A percentile compares a stretch with the other conserved stretches of the same genome.
These are phyloP conservation scores for Acanthosoma haemorrhoidale DNA, from an alignment of 2,888 invertebrate genomes.

Conservation along the genomic window DNA sequence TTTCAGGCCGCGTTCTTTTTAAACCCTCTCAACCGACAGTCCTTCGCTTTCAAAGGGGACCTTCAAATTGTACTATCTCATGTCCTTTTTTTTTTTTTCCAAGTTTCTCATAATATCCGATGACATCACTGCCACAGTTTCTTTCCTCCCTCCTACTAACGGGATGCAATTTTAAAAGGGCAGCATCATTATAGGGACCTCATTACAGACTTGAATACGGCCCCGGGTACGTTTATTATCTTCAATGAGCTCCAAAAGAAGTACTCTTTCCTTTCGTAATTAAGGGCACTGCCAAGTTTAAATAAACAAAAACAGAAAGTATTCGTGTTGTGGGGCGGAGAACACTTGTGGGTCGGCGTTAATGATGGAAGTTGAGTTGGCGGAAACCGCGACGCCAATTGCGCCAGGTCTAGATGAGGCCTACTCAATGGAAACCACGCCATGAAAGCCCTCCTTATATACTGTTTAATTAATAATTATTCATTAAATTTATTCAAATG, in stretches of 20 bases:
- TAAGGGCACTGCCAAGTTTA: background rate
- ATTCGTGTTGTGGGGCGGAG: background rate
- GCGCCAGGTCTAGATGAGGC: too few species aligned
- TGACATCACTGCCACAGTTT: too few species aligned
- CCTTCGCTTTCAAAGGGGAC: background rate
- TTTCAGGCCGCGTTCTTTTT: background rate
- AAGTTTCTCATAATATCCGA: too few species aligned
- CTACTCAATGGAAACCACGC: too few species aligned
- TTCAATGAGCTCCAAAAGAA: background rate
- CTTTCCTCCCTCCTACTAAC: too few species aligned
- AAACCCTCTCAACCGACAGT: too few species aligned
- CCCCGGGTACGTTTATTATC: background rate
- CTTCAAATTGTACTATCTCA: background rate
- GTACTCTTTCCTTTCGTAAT: background rate
- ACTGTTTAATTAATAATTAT: too few species aligned
- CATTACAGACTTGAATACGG: constrained; percentile 1
- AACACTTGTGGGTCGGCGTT: background rate
- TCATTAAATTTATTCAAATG: too few species aligned
- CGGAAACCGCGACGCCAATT: too few species aligned
- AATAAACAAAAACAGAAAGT: background rate
- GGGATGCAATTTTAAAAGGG: constrained; percentile 7
- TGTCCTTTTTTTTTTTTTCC: background rate
- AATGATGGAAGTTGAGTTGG: too few species aligned
- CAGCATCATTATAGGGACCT: background rate
- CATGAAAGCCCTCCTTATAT: too few species aligned